A percentile compares a stretch with the other conserved stretches of the same genome.
Conservation (phyloP, 2,797 vertebrate species). For the Antrozous pallidus region DNA sequence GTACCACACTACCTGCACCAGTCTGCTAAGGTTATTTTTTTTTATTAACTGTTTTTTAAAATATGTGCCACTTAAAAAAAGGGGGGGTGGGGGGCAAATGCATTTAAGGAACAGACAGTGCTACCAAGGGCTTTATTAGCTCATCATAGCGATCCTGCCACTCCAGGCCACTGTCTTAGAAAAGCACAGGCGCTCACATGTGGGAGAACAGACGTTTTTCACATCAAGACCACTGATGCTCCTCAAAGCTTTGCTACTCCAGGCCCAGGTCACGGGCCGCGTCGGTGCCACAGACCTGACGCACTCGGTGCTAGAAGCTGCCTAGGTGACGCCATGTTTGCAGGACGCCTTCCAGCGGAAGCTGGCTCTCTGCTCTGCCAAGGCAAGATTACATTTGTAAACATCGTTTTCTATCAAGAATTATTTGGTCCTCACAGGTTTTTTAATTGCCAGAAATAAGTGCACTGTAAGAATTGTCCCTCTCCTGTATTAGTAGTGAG, state of each 20-base stretch:
- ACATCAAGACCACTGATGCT: slow-evolving; percentile 56
- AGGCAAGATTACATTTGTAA: slow-evolving; percentile 47
- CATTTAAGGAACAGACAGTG: slow-evolving; percentile 46
- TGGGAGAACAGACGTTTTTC: slow-evolving; percentile 63
- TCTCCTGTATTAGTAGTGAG: not conserved
- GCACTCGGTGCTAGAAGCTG: slow-evolving; percentile 41
- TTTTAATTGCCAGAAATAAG: slow-evolving; percentile 46
- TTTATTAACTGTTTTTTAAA: slow-evolving; percentile 68
- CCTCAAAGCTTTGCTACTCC: slow-evolving; percentile 58
- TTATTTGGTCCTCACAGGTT: slow-evolving; percentile 1
- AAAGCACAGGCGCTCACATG: slow-evolving; percentile 66
- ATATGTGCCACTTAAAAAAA: slow-evolving; percentile 62
- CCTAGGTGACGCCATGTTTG: slow-evolving; percentile 25
- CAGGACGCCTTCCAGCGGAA: slow-evolving; percentile 45
- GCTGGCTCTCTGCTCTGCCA: slow-evolving; percentile 47
- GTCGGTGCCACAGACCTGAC: not conserved
- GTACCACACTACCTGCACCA: slow-evolving; percentile 77
- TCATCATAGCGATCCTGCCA: slow-evolving; percentile 70
- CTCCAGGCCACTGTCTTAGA: slow-evolving; percentile 74
- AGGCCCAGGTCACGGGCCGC: slow-evolving; percentile 40
- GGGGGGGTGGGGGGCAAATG: slow-evolving; percentile 61
- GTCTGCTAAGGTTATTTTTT: slow-evolving; percentile 78
- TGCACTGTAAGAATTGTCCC: slow-evolving; percentile 20
- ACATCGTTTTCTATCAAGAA: slow-evolving; percentile 53
- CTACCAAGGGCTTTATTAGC: slow-evolving; percentile 63